Evolutionary conservation across 2,113 vertebrate species (phyloP).

Genomic region (Narcine bancroftii): DNA sequence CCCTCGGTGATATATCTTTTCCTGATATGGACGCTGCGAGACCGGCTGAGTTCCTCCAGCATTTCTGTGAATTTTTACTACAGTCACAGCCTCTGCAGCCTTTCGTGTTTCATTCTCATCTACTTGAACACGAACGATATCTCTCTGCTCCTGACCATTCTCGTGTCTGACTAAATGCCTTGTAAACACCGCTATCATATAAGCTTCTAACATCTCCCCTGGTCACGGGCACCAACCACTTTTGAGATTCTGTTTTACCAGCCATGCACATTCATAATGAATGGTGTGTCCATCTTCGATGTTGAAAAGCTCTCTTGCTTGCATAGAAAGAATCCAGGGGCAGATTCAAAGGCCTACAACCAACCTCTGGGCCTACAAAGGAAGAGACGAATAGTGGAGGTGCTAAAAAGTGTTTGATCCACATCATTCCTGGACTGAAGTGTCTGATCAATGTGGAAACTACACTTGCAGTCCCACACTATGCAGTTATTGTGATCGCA

Average conservation of each 20-base stretch:
- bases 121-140: too few relatives aligned
- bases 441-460: constrained; percentile 26
- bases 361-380: not conserved
- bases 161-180: too few relatives aligned
- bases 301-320: not conserved
- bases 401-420: constrained; percentile 4
- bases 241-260: not conserved
- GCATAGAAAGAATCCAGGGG: not conserved
- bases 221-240: too few relatives aligned
- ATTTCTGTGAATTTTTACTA: too few relatives aligned
- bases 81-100: too few relatives aligned
- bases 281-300: not conserved
- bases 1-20: too few relatives aligned
- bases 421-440: constrained; percentile 9
- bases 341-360: not conserved
- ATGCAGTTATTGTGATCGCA: constrained; percentile 28
- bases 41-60: too few relatives aligned
- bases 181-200: too few relatives aligned
- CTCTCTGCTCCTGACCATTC: too few relatives aligned
- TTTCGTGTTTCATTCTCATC: too few relatives aligned
- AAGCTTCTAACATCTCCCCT: too few relatives aligned
- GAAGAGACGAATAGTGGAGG: not conserved
- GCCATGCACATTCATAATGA: not conserved
- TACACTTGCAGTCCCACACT: constrained; percentile 5
- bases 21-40: too few relatives aligned